Conservation (phyloP, 2,113 vertebrate genomes). For the Cercopithecus mona region DNA sequence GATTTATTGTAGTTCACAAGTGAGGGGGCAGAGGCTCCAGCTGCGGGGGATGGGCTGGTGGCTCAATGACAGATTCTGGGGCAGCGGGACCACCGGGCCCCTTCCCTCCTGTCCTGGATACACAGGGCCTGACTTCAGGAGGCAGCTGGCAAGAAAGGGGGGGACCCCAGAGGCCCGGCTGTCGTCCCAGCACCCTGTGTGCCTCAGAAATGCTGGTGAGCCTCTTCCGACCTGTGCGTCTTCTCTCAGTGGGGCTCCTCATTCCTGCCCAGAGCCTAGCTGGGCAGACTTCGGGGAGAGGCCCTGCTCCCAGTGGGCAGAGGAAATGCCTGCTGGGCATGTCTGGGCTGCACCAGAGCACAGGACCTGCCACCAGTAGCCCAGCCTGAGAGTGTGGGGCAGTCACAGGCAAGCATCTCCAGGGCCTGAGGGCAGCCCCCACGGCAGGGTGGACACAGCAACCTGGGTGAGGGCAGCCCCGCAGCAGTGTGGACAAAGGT, state of each 20-base stretch:
- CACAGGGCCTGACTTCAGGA: background rate
- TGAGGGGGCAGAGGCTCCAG: background rate
- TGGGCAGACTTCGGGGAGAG: background rate
- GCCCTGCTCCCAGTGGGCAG: background rate
- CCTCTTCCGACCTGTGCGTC: background rate
- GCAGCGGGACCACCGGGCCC: rapidly evolving
- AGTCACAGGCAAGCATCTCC: background rate
- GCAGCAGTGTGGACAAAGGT: background rate
- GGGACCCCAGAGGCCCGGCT: background rate
- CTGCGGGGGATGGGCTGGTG: background rate
- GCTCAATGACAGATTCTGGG: background rate
- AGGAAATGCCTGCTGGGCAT: background rate
- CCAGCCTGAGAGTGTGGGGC: rapidly evolving
- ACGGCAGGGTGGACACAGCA: rapidly evolving
- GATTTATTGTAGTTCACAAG: too few species aligned
- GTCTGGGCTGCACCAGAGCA: background rate
- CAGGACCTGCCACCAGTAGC: background rate
- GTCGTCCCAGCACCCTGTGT: background rate
- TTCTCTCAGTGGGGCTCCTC: background rate
- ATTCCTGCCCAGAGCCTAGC: rapidly evolving
- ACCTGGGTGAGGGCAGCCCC: too few species aligned
- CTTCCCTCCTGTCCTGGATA: background rate
- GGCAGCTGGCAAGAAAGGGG: background rate
- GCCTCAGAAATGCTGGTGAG: background rate
- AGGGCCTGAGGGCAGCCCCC: background rate